Base-by-base conservation (phyloP, 2,888 invertebrate species). In the Brachyopa scutellaris region DNA sequence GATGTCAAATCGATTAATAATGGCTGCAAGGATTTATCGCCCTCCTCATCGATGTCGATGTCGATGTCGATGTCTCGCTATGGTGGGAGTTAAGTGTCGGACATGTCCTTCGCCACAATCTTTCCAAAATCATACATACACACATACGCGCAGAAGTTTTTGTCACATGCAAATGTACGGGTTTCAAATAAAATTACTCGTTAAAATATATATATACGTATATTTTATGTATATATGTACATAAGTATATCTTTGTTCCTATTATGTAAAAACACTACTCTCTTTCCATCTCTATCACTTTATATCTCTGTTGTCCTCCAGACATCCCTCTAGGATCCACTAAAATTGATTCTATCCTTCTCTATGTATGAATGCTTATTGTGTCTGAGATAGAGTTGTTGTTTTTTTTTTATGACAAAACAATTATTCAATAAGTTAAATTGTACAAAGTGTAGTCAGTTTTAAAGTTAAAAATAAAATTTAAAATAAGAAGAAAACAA, bases 221-320 rank as follows among this genome's bases (percentile, higher is more conserved):
- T n/a, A n/a, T n/a, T n/a, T n/a, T n/a, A n/a, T n/a, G n/a, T n/a
- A n/a, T n/a, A n/a, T n/a, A n/a, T n/a, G n/a, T n/a, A n/a, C n/a
- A n/a, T n/a, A n/a, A n/a, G n/a, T 69, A 64, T 67, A 82, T 83
- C 74, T 74, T 64, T 84, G 73, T 79, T 80, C 84, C 83, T 79
- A 79, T 69, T 38, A 69, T 64, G 51, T 73, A 74, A 79, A 73
- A 73, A 21, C 51, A 11, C 15, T 15, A 33, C 33, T 33, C 38
- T 57, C 13, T 47, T 11, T 57, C 29, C 49, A 15, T 49, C 31
- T 47, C 19, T 36, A 2, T 23, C 31, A 11, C 6, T 21, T 31
- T 53, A 2, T 17, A 8, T 59, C 2, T 47, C 26, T 55, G 17
- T 49, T 61, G 38, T 62, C 19, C n/a, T 69, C 45, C 45, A n/a